Conservation (phyloP, 2,797 vertebrate species). For the Pseudomugil gertrudae region DNA sequence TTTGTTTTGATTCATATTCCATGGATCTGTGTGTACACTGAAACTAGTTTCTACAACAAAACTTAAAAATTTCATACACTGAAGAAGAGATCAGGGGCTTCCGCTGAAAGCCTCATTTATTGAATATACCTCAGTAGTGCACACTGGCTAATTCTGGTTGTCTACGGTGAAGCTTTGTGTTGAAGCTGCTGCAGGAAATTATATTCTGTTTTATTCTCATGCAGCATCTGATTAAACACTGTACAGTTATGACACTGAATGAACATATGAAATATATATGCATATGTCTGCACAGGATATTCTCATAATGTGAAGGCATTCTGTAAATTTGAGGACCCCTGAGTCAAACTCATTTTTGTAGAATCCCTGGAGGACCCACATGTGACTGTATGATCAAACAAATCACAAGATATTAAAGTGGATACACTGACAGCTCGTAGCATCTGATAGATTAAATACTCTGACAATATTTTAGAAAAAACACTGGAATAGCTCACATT, state of each 20-base stretch:
- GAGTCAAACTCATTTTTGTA: slow-evolving; percentile 23
- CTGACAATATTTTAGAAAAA: slow-evolving; percentile 66
- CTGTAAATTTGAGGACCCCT: slow-evolving; percentile 6
- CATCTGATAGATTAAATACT: slow-evolving; percentile 47
- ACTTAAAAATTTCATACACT: slow-evolving; percentile 59
- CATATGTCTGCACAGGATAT: slow-evolving; percentile 4
- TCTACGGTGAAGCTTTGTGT: slow-evolving; percentile 54
- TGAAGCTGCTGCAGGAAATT: slow-evolving; percentile 43
- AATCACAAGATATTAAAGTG: slow-evolving; percentile 69
- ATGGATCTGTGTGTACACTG: slow-evolving; percentile 41
- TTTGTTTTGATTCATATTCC: slow-evolving; percentile 30
- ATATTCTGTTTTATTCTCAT: slow-evolving; percentile 34
- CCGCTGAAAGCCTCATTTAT: slow-evolving; percentile 45
- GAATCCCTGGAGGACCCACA: slow-evolving; percentile 53
- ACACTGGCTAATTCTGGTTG: slow-evolving; percentile 62
- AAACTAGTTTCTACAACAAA: slow-evolving; percentile 48
- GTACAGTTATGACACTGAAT: slow-evolving; percentile 32
- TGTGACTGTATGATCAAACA: slow-evolving; percentile 60
- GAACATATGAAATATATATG: slow-evolving; percentile 16
- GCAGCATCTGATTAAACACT: slow-evolving; percentile 46
- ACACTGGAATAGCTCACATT: slow-evolving; percentile 76
- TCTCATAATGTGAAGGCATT: slow-evolving; percentile 5
- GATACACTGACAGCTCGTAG: slow-evolving; percentile 66
- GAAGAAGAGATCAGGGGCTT: slow-evolving; percentile 49
- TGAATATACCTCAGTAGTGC: slow-evolving; percentile 75